phyloP scores from a whole-genome alignment of 2,797 vertebrate species.

The Chromobotia macracanthus region DNA sequence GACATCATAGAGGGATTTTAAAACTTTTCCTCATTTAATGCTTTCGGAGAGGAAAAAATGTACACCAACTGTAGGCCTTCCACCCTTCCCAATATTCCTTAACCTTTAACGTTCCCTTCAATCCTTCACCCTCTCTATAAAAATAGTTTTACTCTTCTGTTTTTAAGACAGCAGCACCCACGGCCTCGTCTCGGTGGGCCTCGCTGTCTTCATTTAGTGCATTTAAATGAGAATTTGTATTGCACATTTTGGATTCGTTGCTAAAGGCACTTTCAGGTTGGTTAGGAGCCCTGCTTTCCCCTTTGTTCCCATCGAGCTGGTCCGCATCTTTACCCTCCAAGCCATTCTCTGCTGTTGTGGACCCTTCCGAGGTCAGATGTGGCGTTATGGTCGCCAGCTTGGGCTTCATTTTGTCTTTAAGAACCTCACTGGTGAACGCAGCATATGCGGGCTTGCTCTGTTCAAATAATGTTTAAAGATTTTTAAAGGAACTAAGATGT shows the following conservation, averaged over 20 bases:
- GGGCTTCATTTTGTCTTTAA: slow-evolving; percentile 83
- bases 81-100: slow-evolving; percentile 87
- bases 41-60: slow-evolving; percentile 89
- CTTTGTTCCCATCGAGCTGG: slow-evolving; percentile 85
- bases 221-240: slow-evolving; percentile 94
- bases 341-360: slow-evolving; percentile 84
- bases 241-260: slow-evolving; percentile 95
- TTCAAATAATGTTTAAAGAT: too few species aligned
- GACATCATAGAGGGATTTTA: slow-evolving; percentile 87
- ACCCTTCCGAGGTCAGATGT: slow-evolving; percentile 77
- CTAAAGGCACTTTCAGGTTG: slow-evolving; percentile 97
- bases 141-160: slow-evolving; percentile 98
- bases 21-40: slow-evolving; percentile 84
- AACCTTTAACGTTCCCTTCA: slow-evolving; percentile 79
- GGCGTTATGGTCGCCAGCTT: slow-evolving; percentile 81
- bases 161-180: slow-evolving; percentile 86
- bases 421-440: slow-evolving; percentile 83
- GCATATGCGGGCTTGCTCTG: slow-evolving; percentile 85
- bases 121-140: slow-evolving; percentile 94
- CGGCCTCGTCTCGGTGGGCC: slow-evolving; percentile 85
- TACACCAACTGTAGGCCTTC: slow-evolving; percentile 89
- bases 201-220: slow-evolving; percentile 91
- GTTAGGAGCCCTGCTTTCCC: slow-evolving; percentile 82
- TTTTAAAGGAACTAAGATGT: too few species aligned
- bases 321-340: slow-evolving; percentile 82